Base-by-base conservation (phyloP, 2,113 vertebrate species). In the Acanthisitta chloris region DNA sequence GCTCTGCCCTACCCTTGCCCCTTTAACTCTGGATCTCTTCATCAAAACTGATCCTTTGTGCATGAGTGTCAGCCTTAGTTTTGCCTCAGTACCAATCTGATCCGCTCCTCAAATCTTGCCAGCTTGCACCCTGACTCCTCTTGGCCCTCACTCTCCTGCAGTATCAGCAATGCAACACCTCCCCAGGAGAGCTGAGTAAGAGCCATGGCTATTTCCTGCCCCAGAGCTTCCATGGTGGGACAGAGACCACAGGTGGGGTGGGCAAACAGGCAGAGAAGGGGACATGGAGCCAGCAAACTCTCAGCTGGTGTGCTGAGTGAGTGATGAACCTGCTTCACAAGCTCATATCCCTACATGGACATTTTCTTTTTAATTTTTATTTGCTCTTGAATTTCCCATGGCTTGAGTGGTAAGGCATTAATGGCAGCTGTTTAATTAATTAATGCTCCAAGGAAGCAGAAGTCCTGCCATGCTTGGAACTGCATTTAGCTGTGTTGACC, bases 351-450 rank as follows among this genome's bases (percentile, higher is more conserved):
- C 34, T 42, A 18, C 8, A 5, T 10, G 17, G 28, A 59, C 3
- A 4, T 52, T 55, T 66, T 19, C 8, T 43, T 48, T 42, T 49
- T 46, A 84, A 42, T 55, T 74, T 65, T 73, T 34, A 81, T 91
- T 94, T 89, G 70, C 46, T 79, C 40, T 48, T 71, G 17, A 58
- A 74, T 90, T 87, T 66, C 87, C 46, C 33, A 4, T 31, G 49
- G 65, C 59, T 84, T 64, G 34, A 58, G 51, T 34, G 38, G 43
- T 26, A 90, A 58, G n/a, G n/a, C 52, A 45, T 46, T 83, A 92
- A 71, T 58, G 55, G 43, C 72, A 88, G 64, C 42, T 76, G 42
- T 71, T 94, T 93, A 94, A 96, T 88, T 88, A 94, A 86, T 84
- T 73, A 86, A 84, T 70, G 51, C 88, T 78, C 46, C 67, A 88